phyloP scores from a whole-genome alignment of 2,113 vertebrate species.

The Grammomys surdaster region DNA sequence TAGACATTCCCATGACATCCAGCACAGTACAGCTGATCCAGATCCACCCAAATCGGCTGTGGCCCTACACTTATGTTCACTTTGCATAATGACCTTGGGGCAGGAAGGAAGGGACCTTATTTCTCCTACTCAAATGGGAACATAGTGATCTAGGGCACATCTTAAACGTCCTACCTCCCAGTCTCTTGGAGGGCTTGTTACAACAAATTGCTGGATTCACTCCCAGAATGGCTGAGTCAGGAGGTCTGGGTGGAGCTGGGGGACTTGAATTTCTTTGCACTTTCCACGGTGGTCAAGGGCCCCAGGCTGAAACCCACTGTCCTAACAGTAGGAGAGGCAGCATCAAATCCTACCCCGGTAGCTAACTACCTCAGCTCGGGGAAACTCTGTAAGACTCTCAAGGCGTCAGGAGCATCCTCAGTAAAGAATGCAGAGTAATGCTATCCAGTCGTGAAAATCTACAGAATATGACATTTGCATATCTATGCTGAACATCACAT shows the following conservation, averaged over 20 bases:
- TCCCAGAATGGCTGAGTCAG: background rate
- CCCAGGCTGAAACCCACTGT: background rate
- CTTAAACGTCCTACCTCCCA: background rate
- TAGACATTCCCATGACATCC: background rate
- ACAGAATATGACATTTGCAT: background rate
- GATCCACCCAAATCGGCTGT: background rate
- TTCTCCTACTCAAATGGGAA: background rate
- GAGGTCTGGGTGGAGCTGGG: background rate
- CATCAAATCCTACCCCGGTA: background rate
- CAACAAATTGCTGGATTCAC: background rate
- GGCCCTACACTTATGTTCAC: background rate
- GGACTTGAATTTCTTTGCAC: slow-evolving; percentile 37
- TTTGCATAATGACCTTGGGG: background rate
- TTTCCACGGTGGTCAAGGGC: slow-evolving; percentile 15
- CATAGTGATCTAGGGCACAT: background rate
- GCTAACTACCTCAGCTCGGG: background rate
- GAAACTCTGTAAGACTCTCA: background rate
- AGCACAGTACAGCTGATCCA: background rate
- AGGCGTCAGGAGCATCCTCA: background rate
- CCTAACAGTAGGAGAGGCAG: background rate
- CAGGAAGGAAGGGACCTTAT: background rate
- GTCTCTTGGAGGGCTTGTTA: background rate
- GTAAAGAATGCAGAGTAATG: background rate
- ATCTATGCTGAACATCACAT: background rate
- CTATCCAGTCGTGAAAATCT: slow-evolving; percentile 14